phyloP scores from a whole-genome alignment of 2,888 invertebrate genomes.

The Busseola fusca region DNA sequence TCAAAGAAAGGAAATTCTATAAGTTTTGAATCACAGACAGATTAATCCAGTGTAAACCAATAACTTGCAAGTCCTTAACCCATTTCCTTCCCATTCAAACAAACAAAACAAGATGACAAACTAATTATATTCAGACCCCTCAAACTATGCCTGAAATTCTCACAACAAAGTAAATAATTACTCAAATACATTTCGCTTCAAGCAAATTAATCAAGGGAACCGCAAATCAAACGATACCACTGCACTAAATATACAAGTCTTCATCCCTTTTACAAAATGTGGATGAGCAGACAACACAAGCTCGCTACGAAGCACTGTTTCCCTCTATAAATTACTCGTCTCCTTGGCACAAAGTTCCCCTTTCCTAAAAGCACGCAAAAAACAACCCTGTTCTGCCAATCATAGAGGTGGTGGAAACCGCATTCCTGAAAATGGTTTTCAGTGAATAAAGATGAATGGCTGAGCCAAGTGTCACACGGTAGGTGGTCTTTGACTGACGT shows the following conservation, averaged over 20 bases:
- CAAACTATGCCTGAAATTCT: conserved; percentile 41
- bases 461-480: conserved; percentile 76
- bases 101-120: conserved; percentile 44
- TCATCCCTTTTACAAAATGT: conserved; percentile 59
- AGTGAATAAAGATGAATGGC: conserved; percentile 86
- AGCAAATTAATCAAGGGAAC: conserved; percentile 58
- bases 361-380: conserved; percentile 16
- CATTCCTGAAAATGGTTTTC: conserved; percentile 52
- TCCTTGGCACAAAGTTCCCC: conserved; percentile 62
- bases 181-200: conserved; percentile 48
- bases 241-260: conserved; percentile 59
- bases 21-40: neutral
- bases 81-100: conserved; percentile 10
- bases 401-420: conserved; percentile 10
- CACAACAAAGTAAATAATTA: conserved; percentile 52
- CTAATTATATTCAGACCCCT: conserved; percentile 34
- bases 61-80: conserved; percentile 12
- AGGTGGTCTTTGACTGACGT: conserved; percentile 86
- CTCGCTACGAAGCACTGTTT: conserved; percentile 53
- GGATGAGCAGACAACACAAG: conserved; percentile 52
- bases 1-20: neutral
- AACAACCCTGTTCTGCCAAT: rapidly evolving
- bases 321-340: conserved; percentile 78
- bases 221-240: conserved; percentile 60
- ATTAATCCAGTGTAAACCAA: neutral